These are phyloP conservation scores for Corvus cornix DNA, from an alignment of 2,113 vertebrate genomes.

Conservation along the genomic window DNA sequence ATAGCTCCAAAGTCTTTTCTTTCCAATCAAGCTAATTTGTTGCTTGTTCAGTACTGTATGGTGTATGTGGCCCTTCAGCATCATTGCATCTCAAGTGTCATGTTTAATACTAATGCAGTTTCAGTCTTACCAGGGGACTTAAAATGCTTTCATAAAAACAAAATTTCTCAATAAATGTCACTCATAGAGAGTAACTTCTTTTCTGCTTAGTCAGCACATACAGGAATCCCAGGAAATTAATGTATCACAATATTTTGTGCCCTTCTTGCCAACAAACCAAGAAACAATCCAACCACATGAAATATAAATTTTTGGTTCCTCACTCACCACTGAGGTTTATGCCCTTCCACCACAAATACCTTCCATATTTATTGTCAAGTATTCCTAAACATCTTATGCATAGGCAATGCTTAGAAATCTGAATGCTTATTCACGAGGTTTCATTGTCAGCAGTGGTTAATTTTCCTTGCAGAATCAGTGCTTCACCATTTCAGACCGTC, in stretches of 20 bases:
- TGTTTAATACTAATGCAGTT: neutral
- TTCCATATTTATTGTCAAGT: neutral
- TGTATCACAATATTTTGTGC: neutral
- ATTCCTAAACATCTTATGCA: neutral
- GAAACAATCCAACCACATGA: neutral
- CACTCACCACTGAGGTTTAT: neutral
- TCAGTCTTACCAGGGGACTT: neutral
- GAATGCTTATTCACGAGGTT: neutral
- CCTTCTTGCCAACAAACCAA: neutral
- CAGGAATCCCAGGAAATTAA: neutral
- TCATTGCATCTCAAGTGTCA: neutral
- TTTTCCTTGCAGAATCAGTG: conserved; percentile 23
- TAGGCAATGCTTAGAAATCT: neutral
- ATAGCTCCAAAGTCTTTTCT: neutral
- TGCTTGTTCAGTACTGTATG: neutral
- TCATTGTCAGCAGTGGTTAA: neutral
- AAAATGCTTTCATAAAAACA: neutral
- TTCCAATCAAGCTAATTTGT: neutral
- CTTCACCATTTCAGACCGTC: neutral
- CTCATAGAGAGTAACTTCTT: neutral
- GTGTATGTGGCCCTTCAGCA: neutral
- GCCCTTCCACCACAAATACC: neutral
- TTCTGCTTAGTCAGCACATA: neutral
- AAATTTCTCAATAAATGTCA: neutral
- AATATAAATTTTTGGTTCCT: neutral